Base-by-base conservation (phyloP, 35 echinoderm and acorn worm species). In the Amphiura filiformis region DNA sequence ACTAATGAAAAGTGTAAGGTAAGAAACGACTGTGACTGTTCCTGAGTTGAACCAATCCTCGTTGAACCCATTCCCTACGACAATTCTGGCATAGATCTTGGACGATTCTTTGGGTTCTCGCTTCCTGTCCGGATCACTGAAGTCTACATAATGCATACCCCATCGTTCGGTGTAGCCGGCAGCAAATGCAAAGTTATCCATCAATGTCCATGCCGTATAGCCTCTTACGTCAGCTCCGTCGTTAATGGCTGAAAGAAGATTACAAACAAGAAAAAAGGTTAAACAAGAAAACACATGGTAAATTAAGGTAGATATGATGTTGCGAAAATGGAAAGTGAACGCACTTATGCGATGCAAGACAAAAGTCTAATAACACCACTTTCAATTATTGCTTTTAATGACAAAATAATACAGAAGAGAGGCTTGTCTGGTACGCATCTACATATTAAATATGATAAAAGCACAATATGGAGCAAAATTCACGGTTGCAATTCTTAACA, bases 171-270 rank as follows among this genome's bases (percentile, higher is more conserved):
- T 86, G 65, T 94, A 94, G 18, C 93, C 93, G 26, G 88, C 76
- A 4, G 79, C 38, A 88, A 88, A 94, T 57, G 90, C 93, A 36
- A 94, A 90, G 80, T 94, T 94, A 81, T 94, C 93, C 93, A 94
- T 90, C 84, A 94, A 31, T 35, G 93, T 90, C 93, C 93, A 94
- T 0, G 93, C 93, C n/a, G n/a, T n/a, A n/a, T n/a, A n/a, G n/a
- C n/a, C n/a, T n/a, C n/a, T n/a, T n/a, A n/a, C n/a, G n/a, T 90
- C 86, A 35, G 86, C 84, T 13, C 85, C 83, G 57, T 94, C 92
- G 32, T 89, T 33, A 36, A 94, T 94, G 11, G 92, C 92, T 94
- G 79, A 14, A 76, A 70, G 32, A 15, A 76, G 18, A 32, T 11
- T n/a, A n/a, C n/a, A n/a, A n/a, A n/a, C n/a, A n/a, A n/a, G n/a